A percentile compares a stretch with the other conserved stretches of the same genome.
These are phyloP conservation scores for Planiliza haematocheilus DNA, from an alignment of 2,113 vertebrate genomes.

Conservation along the genomic window DNA sequence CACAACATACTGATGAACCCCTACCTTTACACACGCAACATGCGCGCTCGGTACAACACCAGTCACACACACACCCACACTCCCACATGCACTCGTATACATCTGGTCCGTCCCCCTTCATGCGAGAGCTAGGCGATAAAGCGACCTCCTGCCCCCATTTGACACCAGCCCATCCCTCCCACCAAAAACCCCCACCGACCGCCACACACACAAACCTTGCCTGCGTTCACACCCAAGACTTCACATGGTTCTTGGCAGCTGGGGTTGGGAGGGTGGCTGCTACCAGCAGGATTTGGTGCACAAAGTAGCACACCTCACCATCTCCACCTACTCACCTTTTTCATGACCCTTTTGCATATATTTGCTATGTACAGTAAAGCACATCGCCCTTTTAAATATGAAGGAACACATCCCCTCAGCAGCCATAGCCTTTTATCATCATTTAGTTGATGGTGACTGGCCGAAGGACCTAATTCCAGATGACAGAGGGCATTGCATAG, in stretches of 20 bases:
- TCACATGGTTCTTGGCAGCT: constrained; percentile 91
- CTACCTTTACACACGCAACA: constrained; percentile 77
- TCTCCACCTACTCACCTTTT: constrained; percentile 58
- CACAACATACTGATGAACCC: constrained; percentile 58
- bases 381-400: too few species aligned
- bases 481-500: too few species aligned
- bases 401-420: too few species aligned
- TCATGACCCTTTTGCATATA: constrained; percentile 57
- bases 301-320: constrained; percentile 74
- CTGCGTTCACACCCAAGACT: constrained; percentile 95
- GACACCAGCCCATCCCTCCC: constrained; percentile 77
- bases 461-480: too few species aligned
- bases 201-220: constrained; percentile 68
- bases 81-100: constrained; percentile 64
- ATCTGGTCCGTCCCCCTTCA: constrained; percentile 88
- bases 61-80: constrained; percentile 34
- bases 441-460: too few species aligned
- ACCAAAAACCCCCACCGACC: constrained; percentile 27
- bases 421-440: too few species aligned
- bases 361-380: constrained; percentile 1
- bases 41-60: constrained; percentile 70
- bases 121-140: constrained; percentile 89
- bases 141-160: constrained; percentile 96
- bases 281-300: constrained; percentile 91
- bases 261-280: constrained; percentile 71